Evolutionary conservation across 2,888 invertebrate species (phyloP).

Genomic region (Athalia cordata): DNA sequence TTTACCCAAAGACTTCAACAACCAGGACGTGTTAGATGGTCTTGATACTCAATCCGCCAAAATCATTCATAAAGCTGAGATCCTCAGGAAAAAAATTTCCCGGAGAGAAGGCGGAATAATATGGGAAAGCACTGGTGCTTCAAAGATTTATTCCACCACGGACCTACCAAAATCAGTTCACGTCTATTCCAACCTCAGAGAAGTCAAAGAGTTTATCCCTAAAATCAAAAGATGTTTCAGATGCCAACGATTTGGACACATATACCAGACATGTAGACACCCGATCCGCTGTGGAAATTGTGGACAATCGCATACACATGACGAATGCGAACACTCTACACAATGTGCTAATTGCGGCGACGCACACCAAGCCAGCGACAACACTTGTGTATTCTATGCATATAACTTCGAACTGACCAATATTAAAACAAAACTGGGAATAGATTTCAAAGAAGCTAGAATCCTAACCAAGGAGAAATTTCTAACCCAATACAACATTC

Average conservation of each 20-base stretch:
- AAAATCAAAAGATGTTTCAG: not conserved
- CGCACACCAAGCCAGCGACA: not conserved
- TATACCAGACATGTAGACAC: not conserved
- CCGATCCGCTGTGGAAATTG: not conserved
- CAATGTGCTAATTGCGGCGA: not conserved
- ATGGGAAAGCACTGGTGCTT: too few species aligned
- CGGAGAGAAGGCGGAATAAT: too few species aligned
- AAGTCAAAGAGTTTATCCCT: not conserved
- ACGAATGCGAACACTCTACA: not conserved
- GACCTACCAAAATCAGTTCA: conserved; percentile 14
- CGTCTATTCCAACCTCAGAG: not conserved
- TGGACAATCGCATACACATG: not conserved
- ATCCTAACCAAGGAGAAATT: too few species aligned
- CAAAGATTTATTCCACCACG: conserved; percentile 62
- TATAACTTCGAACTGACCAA: not conserved
- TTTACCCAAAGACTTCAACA: too few species aligned
- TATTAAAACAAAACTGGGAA: too few species aligned
- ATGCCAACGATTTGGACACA: not conserved
- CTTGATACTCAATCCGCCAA: too few species aligned
- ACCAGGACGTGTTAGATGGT: too few species aligned
- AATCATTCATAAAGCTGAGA: too few species aligned
- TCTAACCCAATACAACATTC: too few species aligned
- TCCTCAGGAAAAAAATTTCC: too few species aligned
- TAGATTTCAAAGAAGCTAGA: too few species aligned
- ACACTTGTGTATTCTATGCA: not conserved